Base-by-base conservation (phyloP, 1,140 invertebrate species). In the Drosophila arawakana region DNA sequence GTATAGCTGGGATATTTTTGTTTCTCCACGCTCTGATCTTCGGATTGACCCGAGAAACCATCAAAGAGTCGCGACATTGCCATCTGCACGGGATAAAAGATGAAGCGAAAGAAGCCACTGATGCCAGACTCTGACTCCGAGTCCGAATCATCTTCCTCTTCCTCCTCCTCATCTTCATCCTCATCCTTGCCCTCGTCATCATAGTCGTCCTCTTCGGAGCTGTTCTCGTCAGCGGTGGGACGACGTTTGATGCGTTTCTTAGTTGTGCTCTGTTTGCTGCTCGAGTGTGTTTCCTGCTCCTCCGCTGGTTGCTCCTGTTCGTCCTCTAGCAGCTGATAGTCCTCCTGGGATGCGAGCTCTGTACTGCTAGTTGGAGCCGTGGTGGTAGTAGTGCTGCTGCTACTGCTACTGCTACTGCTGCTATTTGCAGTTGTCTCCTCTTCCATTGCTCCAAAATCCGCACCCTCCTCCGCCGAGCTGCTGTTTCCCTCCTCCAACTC, bases 51-150 rank as follows among this genome's bases (percentile, higher is more conserved):
- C 2, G 44, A 54, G 1, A 90, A 69, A 39, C 81, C 79, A 30
- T 91, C 90, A 30, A 86, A 83, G 0, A 92, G n/a, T 1, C 78
- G 72, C 1, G 76, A 54, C 81, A 92, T 89, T 18, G 88, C 85
- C 73, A 88, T 35, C 37, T 92, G 89, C 3, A 92, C 77, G 15
- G 91, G 91, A 66, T 91, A 91, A 63, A 92, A 92, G 1, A 92
- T 71, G 84, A 92, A 90, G 50, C 90, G 89, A 62, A 92, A 82
- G 62, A 92, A 91, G 35, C 83, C 70, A 37, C 77, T 78, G 0
- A 91, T 75, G 9, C 83, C 60, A 6, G 39, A 34, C 15, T 58
- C 52, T 9, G 39, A 37, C 1, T 63, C 68, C 11, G 39, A 41
- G 13, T 70, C 68, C 7, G 47, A 37, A 1, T 63, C 68, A 15